Evolutionary conservation across 2,113 vertebrate species (phyloP), one percentile per base, ranked within the genome.

Genomic region (Rhabdomys dilectus): DNA sequence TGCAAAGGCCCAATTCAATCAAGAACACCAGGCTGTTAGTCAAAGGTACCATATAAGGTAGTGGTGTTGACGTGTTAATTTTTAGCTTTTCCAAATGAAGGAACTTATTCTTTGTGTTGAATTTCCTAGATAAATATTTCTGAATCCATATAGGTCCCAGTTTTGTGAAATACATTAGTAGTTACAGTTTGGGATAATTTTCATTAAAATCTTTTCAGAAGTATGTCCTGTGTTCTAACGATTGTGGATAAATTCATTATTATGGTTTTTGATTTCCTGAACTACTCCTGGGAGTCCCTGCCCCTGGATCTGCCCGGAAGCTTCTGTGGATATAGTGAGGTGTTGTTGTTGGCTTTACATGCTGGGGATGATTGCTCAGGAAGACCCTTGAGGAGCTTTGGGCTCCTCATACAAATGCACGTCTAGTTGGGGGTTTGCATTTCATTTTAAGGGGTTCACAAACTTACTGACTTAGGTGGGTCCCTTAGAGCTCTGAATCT

Each of bases 331-430:
- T 91, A 77, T 5, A 29, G 26, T 60, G 5, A 62, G 51, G 39
- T 95, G 72, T 92, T 96, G 72, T 90, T 96, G 7, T 87, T 94
- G 77, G 34, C 24, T 94, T 76, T 85, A 72, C 68, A 22, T 7
- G 2, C 17, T 58, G 4, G 56, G 51, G 76, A 1, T 78, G 39
- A 13, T 34, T 87, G 21, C 60, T 76, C 2, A 78, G 70, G 39
- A 19, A 86, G 82, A 31, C 56, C 58, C 89, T 91, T 88, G 87
- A 95, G 92, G 93, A 64, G 62, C 66, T 88, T 6, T 76, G 64
- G 24, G 26, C 7, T 45, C 92, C 34, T 88, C 77, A 60, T 64
- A 88, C 56, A 76, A 88, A 80, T 36, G 22, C 5, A 64, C 24
- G 34, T 81, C 24, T 89, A 31, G 26, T 22, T 11, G 39, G 77